These are phyloP conservation scores for Sorex maritimensis DNA, from an alignment of 2,797 vertebrate genomes.

Conservation along the genomic window DNA sequence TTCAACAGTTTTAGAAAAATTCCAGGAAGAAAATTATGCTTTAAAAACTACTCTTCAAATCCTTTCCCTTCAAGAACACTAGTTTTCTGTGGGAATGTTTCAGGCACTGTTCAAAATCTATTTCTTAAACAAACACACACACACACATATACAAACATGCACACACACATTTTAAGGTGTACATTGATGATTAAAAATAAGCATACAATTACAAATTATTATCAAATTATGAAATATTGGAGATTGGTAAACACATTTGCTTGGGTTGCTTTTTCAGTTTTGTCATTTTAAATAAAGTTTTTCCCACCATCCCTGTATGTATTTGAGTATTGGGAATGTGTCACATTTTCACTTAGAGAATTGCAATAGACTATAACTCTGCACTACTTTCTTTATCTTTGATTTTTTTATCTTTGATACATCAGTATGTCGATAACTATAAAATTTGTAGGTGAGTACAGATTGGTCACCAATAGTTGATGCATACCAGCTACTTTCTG, in stretches of 20 bases:
- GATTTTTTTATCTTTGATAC: slow-evolving; percentile 23
- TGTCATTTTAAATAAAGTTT: slow-evolving; percentile 53
- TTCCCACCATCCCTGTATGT: neutral
- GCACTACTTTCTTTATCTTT: neutral
- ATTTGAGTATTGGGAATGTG: neutral
- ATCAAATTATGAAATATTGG: slow-evolving; percentile 5
- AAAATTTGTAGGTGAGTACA: neutral
- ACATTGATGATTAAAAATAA: slow-evolving; percentile 61
- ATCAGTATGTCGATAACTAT: neutral
- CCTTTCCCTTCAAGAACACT: slow-evolving; percentile 25
- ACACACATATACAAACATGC: neutral
- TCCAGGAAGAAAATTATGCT: slow-evolving; percentile 69
- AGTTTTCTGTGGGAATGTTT: slow-evolving; percentile 32
- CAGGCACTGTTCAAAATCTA: slow-evolving; percentile 51
- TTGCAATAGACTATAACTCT: neutral
- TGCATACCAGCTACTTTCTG: neutral
- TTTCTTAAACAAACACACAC: slow-evolving; percentile 51
- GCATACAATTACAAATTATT: slow-evolving; percentile 28
- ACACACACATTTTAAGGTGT: slow-evolving; percentile 4
- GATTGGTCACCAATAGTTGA: slow-evolving; percentile 10
- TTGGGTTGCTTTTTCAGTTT: neutral
- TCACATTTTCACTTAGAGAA: too few species aligned
- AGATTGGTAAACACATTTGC: neutral
- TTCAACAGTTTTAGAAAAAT: slow-evolving; percentile 72
- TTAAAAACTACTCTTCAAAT: slow-evolving; percentile 71